Conservation (phyloP, 1,140 invertebrate species). For the Psix sp. region DNA sequence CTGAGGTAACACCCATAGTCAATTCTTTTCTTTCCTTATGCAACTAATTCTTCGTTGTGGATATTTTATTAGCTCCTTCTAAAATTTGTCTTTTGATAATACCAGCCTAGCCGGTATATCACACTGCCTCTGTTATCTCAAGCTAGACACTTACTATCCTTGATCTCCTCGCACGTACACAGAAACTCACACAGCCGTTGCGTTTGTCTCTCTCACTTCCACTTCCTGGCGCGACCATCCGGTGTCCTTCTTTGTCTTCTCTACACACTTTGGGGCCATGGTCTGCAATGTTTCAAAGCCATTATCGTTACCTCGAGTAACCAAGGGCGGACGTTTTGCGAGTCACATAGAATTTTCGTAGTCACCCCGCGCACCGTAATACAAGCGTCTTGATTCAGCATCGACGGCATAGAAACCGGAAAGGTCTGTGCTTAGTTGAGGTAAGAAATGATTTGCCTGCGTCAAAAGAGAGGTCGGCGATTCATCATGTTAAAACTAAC, state of each 20-base stretch:
- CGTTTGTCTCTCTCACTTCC: constrained; percentile 22
- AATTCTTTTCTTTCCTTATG: constrained; percentile 4
- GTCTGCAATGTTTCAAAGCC: constrained; percentile 69
- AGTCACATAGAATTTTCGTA: constrained; percentile 56
- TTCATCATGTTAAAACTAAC: too few species aligned
- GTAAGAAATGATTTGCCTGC: not conserved
- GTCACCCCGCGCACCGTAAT: constrained; percentile 26
- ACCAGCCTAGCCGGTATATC: constrained; percentile 25
- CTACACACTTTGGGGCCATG: constrained; percentile 40
- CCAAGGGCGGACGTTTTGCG: constrained; percentile 52
- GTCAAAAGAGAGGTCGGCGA: too few species aligned
- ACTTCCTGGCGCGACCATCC: constrained; percentile 13
- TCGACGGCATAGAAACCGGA: constrained; percentile 26
- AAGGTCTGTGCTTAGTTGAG: constrained; percentile 2
- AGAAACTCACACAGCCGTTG: constrained; percentile 12
- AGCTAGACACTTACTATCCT: constrained; percentile 41
- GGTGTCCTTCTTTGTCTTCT: constrained; percentile 25
- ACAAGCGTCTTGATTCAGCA: constrained; percentile 34
- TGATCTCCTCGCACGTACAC: constrained; percentile 13
- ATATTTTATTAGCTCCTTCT: constrained; percentile 34
- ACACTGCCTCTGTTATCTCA: constrained; percentile 35
- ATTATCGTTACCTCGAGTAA: constrained; percentile 68
- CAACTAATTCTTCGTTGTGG: constrained; percentile 32
- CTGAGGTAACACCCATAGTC: too few species aligned
- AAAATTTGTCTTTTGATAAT: constrained; percentile 58